Evolutionary conservation across 1,140 invertebrate species (phyloP), one percentile per base, ranked within the genome.

Genomic region (Temnothorax longispinosus): DNA sequence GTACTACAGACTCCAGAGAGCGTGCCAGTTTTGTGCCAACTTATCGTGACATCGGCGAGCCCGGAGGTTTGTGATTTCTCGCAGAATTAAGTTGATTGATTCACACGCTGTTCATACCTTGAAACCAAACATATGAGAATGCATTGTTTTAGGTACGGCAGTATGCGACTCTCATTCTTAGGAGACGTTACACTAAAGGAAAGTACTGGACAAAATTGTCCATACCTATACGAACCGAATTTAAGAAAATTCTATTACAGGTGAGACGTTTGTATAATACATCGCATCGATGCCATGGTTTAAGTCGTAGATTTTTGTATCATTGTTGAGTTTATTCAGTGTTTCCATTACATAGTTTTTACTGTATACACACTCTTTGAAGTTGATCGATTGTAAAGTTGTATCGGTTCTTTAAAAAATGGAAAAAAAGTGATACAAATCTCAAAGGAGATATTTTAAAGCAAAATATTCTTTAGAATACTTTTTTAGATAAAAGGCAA

Each of bases 111-210:
- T 77, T 58, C 15, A 15, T 67, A 18, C 0, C 18, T 32, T 81
- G 8, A 38, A 35, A 52, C 15, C 13, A 72, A 38, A 60, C 13
- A 50, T 38, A 6, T 75, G 13, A 21, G 2, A n/a, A 67, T 60
- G 3, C 13, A 75, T 71, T 50, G 72, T 65, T 92, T 75, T 95
- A 97, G 95, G 95, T 97, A n/a, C 94, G 97, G 62, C 97, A 97
- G 91, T 97, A 97, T 92, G 96, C 97, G 41, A 96, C 96, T 58
- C 95, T 97, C 54, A 92, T 97, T 18, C 93, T 97, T 3, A 94
- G 96, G 44, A 97, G 96, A 91, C 96, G 96, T 85, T 95, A 97
- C 15, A 89, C 88, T 1, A 97, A 97, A 94, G 93, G 93, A 67
- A 96, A 96, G 69, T 89, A 96, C 88, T 97, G 97, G 97, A 93